These are phyloP conservation scores for Subanguina moxae DNA, from an alignment of 1,140 invertebrate species.

Conservation along the genomic window DNA sequence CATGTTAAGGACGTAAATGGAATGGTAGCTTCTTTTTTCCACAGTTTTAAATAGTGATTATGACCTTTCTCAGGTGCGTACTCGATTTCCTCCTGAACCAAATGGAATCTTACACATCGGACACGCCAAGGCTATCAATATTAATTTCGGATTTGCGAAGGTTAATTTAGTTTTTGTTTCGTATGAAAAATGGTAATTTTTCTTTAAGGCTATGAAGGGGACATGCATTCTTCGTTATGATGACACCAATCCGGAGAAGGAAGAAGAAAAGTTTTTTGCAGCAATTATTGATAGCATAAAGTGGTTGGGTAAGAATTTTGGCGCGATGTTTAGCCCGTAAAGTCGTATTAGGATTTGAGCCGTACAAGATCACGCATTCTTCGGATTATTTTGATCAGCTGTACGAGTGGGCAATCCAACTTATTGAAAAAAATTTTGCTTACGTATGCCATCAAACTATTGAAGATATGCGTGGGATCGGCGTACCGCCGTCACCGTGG, in stretches of 20 bases:
- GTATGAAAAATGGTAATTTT: neutral
- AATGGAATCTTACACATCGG: conserved; percentile 99
- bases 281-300: conserved; percentile 92
- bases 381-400: conserved; percentile 95
- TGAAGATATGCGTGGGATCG: conserved; percentile 92
- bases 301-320: conserved; percentile 74
- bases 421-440: conserved; percentile 79
- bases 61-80: conserved; percentile 67
- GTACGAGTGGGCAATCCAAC: conserved; percentile 72
- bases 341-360: conserved; percentile 74
- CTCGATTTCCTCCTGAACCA: conserved; percentile 96
- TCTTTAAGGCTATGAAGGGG: conserved; percentile 65
- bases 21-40: conserved; percentile 63
- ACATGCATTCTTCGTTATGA: conserved; percentile 89
- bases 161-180: conserved; percentile 41
- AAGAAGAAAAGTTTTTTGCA: conserved; percentile 94
- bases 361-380: conserved; percentile 86
- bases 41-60: neutral
- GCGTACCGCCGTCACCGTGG: conserved; percentile 88
- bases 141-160: conserved; percentile 97
- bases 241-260: conserved; percentile 99
- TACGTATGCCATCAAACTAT: conserved; percentile 95
- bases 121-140: conserved; percentile 99
- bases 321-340: neutral
- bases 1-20: conserved; percentile 80